These are phyloP conservation scores for Aegotheles bennettii DNA, from an alignment of 2,113 vertebrate species.

Conservation along the genomic window DNA sequence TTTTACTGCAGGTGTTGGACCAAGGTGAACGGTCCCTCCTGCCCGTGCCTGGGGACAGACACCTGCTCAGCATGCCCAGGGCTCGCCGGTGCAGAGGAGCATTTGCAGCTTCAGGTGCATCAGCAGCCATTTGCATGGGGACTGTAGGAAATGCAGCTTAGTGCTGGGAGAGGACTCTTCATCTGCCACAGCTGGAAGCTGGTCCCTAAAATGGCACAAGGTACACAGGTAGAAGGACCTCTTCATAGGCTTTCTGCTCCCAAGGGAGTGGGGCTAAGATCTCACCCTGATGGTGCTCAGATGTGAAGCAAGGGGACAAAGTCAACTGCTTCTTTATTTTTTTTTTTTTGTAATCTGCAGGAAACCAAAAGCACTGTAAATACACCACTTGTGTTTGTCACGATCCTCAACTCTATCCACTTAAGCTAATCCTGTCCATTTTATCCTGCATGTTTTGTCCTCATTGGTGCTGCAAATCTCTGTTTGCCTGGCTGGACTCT, in stretches of 20 bases:
- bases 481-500: neutral
- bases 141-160: neutral
- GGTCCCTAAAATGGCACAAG: neutral
- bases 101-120: neutral
- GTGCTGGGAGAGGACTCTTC: neutral
- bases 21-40: fast-evolving
- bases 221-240: fast-evolving
- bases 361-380: neutral
- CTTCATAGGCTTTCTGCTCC: neutral
- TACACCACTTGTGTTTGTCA: fast-evolving
- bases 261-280: neutral
- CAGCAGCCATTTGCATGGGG: neutral
- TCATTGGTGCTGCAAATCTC: neutral
- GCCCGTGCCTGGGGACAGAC: fast-evolving
- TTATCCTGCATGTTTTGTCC: neutral
- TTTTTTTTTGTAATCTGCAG: neutral
- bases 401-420: fast-evolving
- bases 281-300: neutral
- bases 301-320: neutral
- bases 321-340: neutral
- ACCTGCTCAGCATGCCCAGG: fast-evolving
- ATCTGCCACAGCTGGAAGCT: neutral
- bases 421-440: neutral
- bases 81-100: fast-evolving
- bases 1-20: neutral